Percentiles rank a stretch among this genome's conserved stretches.
Evolutionary conservation across 2,888 invertebrate species (phyloP).

Genomic region (Mantis religiosa): DNA sequence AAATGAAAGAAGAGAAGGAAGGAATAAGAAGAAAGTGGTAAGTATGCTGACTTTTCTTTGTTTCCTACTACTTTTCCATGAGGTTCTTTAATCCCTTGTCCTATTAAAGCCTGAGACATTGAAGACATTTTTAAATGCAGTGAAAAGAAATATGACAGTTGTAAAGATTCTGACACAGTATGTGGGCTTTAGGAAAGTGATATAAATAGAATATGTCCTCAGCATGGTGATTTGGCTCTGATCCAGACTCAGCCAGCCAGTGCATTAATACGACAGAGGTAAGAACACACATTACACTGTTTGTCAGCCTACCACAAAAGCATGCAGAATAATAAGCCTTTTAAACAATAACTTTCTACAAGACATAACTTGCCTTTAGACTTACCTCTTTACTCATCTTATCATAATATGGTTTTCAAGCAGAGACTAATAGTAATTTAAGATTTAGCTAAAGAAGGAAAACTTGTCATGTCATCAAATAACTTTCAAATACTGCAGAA

Average conservation of each 20-base stretch:
- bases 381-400: not conserved
- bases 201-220: not conserved
- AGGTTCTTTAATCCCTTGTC: not conserved
- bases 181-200: not conserved
- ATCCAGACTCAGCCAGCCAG: not conserved
- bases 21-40: not conserved
- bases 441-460: no score
- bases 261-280: not conserved
- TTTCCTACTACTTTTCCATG: not conserved
- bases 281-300: not conserved
- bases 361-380: not conserved
- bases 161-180: not conserved
- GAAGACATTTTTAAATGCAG: not conserved
- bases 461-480: no score
- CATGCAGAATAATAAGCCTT: not conserved
- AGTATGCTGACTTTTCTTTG: not conserved
- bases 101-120: not conserved
- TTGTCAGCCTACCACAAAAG: not conserved
- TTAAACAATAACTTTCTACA: not conserved
- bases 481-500: no score
- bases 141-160: not conserved
- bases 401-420: not conserved
- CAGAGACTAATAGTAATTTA: no score
- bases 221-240: not conserved
- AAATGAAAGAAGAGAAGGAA: not conserved